These are phyloP conservation scores for Ondatra zibethicus DNA, from an alignment of 2,113 vertebrate genomes.

Conservation along the genomic window DNA sequence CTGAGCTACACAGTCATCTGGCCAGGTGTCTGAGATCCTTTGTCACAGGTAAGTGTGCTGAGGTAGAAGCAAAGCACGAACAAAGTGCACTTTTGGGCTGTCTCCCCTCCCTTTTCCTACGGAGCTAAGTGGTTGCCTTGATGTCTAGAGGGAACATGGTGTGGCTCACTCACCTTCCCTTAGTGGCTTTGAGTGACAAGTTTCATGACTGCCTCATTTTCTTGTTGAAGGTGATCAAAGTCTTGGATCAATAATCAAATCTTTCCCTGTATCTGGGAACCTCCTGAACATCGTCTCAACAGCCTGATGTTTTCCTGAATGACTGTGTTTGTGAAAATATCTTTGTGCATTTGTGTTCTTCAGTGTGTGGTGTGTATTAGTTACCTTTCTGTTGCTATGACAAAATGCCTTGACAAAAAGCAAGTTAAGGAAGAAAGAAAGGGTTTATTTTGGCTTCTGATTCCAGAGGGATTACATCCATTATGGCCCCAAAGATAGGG, in stretches of 20 bases:
- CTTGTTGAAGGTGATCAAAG: not conserved
- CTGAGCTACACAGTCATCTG: not conserved
- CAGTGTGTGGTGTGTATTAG: not conserved
- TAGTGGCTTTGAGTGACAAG: not conserved
- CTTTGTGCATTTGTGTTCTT: not conserved
- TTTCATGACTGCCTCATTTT: not conserved
- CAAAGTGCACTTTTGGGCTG: accelerated
- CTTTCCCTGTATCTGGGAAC: not conserved
- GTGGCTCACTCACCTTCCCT: not conserved
- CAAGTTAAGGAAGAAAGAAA: not conserved
- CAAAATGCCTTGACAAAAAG: not conserved
- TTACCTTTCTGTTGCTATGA: not conserved
- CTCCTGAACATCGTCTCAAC: not conserved
- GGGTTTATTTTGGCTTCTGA: too few relatives aligned
- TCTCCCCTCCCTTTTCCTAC: not conserved
- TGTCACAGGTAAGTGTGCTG: not conserved
- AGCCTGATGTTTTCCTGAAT: not conserved
- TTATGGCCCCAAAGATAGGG: too few relatives aligned
- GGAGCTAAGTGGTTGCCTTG: not conserved
- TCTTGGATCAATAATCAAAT: not conserved
- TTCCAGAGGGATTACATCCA: too few relatives aligned
- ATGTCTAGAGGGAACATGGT: not conserved
- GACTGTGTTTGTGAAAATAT: not conserved
- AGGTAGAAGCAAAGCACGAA: constrained; percentile 6
- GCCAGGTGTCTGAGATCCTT: not conserved